phyloP scores from a whole-genome alignment of 2,888 invertebrate species.

The Machimus rusticus region DNA sequence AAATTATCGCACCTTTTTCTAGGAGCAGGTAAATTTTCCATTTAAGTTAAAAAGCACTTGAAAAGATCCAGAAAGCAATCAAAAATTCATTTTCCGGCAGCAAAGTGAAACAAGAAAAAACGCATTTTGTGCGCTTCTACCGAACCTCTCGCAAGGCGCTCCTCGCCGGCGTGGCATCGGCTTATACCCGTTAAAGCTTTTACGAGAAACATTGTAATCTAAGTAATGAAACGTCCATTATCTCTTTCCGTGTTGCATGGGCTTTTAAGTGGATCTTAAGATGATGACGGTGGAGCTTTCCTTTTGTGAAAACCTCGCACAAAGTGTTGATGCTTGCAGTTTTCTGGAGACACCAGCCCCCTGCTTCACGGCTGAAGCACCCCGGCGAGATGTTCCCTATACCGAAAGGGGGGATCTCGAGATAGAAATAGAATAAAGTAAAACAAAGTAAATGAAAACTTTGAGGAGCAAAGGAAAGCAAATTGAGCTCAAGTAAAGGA shows the following conservation, averaged over 20 bases:
- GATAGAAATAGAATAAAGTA: background rate
- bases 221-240: slow-evolving; percentile 38
- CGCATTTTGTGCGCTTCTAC: slow-evolving; percentile 19
- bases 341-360: background rate
- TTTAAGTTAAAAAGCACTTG: slow-evolving; percentile 17
- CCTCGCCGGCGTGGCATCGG: background rate
- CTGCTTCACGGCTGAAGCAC: background rate
- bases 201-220: slow-evolving; percentile 29
- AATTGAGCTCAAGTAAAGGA: background rate
- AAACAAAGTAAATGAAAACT: background rate
- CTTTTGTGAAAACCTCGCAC: slow-evolving; percentile 4
- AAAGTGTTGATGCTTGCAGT: slow-evolving; percentile 11
- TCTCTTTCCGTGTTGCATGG: slow-evolving; percentile 34
- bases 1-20: slow-evolving; percentile 16
- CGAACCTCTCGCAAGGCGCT: background rate
- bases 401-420: background rate
- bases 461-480: background rate
- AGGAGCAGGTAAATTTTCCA: slow-evolving; percentile 20
- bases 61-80: slow-evolving; percentile 34
- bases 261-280: slow-evolving; percentile 38
- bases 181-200: slow-evolving; percentile 29
- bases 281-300: background rate
- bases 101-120: slow-evolving; percentile 24
- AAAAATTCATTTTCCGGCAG: slow-evolving; percentile 36
- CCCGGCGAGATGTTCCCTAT: background rate